phyloP scores from a whole-genome alignment of 2,113 vertebrate species.

The Passer montanus region DNA sequence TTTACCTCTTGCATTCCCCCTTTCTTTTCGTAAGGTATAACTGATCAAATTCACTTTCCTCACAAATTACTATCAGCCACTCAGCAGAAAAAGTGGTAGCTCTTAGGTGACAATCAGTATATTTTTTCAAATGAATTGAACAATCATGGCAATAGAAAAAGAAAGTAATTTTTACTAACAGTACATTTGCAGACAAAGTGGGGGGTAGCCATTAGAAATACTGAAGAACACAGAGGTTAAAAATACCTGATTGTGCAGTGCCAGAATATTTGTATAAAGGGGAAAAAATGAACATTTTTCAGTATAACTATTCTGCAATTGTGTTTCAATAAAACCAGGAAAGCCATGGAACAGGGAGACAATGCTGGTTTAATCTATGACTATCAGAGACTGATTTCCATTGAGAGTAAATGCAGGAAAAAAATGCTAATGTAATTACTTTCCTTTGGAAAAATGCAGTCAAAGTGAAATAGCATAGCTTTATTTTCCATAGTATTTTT shows the following conservation, averaged over 20 bases:
- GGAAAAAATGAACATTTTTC: background rate
- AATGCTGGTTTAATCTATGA: background rate
- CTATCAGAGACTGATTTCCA: background rate
- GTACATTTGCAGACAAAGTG: background rate
- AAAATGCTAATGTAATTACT: constrained; percentile 43
- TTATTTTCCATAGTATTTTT: background rate
- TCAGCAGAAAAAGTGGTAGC: background rate
- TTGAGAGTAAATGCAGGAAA: constrained; percentile 19
- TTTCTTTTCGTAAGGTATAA: background rate
- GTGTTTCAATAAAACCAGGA: background rate
- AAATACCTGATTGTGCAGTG: background rate
- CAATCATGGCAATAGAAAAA: constrained; percentile 1
- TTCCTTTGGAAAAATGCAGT: background rate
- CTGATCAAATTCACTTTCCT: background rate
- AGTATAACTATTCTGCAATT: background rate
- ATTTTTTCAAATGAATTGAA: constrained; percentile 26
- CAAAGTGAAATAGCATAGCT: constrained; percentile 6
- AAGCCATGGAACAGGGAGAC: background rate
- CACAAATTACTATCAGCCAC: background rate
- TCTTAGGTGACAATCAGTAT: background rate
- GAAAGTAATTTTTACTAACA: constrained; percentile 20
- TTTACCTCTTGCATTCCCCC: background rate
- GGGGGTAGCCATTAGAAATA: background rate
- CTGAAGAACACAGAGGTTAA: background rate
- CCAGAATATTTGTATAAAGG: background rate